A percentile compares a stretch with the other conserved stretches of the same genome.
These are phyloP conservation scores for Micrastur ruficollis DNA, from an alignment of 2,797 vertebrate genomes.

Conservation along the genomic window DNA sequence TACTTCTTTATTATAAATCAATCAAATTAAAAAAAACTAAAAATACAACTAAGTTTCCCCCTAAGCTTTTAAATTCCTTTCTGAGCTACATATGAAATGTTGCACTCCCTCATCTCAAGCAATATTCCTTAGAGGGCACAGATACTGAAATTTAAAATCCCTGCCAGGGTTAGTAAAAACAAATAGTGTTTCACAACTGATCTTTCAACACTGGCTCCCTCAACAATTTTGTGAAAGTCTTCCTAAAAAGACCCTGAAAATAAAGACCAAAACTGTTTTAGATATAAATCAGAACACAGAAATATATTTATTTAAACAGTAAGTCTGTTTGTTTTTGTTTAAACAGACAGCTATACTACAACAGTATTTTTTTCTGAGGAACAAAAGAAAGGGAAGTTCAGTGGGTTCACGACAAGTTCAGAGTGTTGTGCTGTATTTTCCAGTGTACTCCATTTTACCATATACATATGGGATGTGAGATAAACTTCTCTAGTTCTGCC, in stretches of 20 bases:
- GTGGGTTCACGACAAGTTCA: not conserved
- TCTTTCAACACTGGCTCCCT: conserved; percentile 3
- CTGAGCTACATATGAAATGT: not conserved
- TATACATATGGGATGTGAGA: not conserved
- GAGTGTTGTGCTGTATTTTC: not conserved
- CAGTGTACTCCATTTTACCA: not conserved
- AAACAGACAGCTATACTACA: not conserved
- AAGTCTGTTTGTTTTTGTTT: not conserved
- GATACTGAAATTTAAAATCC: conserved; percentile 16
- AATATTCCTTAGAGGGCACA: not conserved
- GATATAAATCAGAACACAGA: not conserved
- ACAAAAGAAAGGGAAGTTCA: conserved; percentile 8
- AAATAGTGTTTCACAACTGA: conserved; percentile 24
- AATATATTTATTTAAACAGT: conserved; percentile 17
- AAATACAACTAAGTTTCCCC: not conserved
- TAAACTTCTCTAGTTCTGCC: not conserved
- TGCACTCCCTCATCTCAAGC: not conserved
- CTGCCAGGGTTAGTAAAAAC: not conserved
- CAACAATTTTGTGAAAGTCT: not conserved
- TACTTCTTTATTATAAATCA: not conserved
- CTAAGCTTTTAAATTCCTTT: not conserved
- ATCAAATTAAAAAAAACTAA: not conserved
- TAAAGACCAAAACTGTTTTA: not conserved
- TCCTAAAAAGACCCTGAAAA: conserved; percentile 17
- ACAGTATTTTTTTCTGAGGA: not conserved